phyloP scores from a whole-genome alignment of 2,113 vertebrate genomes.

The Pollachius pollachius region DNA sequence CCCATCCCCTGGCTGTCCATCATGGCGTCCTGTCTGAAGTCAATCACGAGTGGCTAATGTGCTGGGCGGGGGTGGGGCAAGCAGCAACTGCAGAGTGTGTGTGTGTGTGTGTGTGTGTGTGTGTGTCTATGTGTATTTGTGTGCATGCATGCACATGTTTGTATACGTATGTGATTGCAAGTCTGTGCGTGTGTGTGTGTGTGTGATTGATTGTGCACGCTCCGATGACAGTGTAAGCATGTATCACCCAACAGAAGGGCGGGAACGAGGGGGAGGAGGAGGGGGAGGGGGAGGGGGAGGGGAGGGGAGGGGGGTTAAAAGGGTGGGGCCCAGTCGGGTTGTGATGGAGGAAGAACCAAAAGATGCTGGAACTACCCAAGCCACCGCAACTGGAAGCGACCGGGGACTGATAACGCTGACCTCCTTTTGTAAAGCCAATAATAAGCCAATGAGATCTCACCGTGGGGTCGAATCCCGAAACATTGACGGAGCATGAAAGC shows the following conservation, averaged over 20 bases:
- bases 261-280: not conserved
- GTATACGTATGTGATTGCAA: not conserved
- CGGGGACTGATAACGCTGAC: too few species aligned
- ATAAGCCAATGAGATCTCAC: too few species aligned
- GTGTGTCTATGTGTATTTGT: slow-evolving; percentile 1
- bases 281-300: not conserved
- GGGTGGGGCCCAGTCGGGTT: too few species aligned
- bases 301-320: not conserved
- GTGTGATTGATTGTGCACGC: too few species aligned
- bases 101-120: slow-evolving; percentile 20
- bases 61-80: slow-evolving; percentile 15
- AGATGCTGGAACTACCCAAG: too few species aligned
- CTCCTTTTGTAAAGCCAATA: too few species aligned
- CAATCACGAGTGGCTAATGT: not conserved
- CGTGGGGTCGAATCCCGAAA: not conserved
- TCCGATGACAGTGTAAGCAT: too few species aligned
- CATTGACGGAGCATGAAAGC: not conserved
- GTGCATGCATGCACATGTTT: too few species aligned
- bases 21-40: too few species aligned
- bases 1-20: too few species aligned
- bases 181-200: slow-evolving; percentile 5
- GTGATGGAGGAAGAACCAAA: too few species aligned
- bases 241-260: not conserved
- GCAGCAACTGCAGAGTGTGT: slow-evolving; percentile 7
- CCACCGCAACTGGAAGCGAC: too few species aligned